Evolutionary conservation across 2,797 vertebrate genomes (phyloP).

Genomic region (Mallotus villosus): DNA sequence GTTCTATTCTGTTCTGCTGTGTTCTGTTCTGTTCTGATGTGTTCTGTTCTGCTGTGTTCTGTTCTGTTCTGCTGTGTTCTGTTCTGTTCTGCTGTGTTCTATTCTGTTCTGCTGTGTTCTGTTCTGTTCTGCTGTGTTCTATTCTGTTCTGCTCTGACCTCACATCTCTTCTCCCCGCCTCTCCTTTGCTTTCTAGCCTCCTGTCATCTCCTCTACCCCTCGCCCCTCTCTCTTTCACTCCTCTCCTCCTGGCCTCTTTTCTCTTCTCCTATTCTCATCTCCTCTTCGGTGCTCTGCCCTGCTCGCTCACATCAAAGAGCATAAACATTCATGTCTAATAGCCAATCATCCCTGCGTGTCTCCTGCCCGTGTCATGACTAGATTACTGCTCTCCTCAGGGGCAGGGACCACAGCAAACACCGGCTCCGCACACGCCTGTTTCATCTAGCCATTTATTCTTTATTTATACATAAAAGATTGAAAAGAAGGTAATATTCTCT

Average conservation of each 20-base stretch:
- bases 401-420: conserved; percentile 38
- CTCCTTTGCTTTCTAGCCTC: conserved; percentile 6
- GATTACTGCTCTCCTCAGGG: conserved; percentile 68
- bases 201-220: no score
- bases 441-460: conserved; percentile 65
- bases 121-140: conserved; percentile 4
- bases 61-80: conserved; percentile 29
- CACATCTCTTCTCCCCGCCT: conserved; percentile 2
- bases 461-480: conserved; percentile 68
- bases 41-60: conserved; percentile 40
- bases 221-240: not conserved
- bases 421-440: conserved; percentile 61
- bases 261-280: no score
- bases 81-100: conserved; percentile 46
- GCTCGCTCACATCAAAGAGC: conserved; percentile 77
- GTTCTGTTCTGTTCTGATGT: conserved; percentile 16
- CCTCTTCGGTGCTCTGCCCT: conserved; percentile 14
- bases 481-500: conserved; percentile 66
- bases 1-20: conserved; percentile 20
- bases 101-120: not conserved
- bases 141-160: no score
- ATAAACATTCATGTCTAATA: conserved; percentile 82
- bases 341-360: conserved; percentile 78
- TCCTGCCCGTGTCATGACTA: conserved; percentile 76
- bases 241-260: no score